Evolutionary conservation across 2,888 invertebrate genomes (phyloP).

Genomic region (Eurois occulta): DNA sequence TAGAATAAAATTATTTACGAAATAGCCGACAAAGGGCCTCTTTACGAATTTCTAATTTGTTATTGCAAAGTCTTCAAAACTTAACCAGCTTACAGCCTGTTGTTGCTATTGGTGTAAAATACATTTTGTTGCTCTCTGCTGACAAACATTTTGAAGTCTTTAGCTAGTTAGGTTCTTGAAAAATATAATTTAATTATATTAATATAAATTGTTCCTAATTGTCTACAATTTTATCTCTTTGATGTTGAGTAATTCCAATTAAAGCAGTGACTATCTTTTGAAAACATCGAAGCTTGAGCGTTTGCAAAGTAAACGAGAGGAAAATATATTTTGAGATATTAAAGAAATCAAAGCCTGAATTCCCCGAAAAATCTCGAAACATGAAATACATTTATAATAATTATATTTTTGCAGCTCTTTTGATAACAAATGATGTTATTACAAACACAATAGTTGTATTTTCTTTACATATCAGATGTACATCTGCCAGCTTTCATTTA

Average conservation of each 20-base stretch:
- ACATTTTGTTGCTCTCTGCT: conserved; percentile 16
- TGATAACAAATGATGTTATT: conserved; percentile 26
- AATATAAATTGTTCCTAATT: conserved; percentile 20
- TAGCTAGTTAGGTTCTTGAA: conserved; percentile 15
- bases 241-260: conserved; percentile 37
- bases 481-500: conserved; percentile 18
- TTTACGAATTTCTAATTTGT: conserved; percentile 34
- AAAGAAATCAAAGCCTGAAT: conserved; percentile 11
- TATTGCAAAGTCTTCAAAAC: conserved; percentile 38
- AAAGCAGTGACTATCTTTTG: conserved; percentile 14
- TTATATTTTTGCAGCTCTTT: conserved; percentile 10
- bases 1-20: conserved; percentile 12
- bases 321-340: conserved; percentile 5
- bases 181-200: conserved; percentile 25
- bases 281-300: conserved; percentile 8
- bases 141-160: conserved; percentile 10
- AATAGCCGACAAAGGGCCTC: conserved; percentile 17
- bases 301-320: conserved; percentile 17
- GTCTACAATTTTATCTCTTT: conserved; percentile 36
- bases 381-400: conserved; percentile 20
- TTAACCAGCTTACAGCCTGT: conserved; percentile 20
- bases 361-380: conserved; percentile 1
- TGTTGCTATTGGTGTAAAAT: conserved; percentile 9
- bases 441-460: conserved; percentile 33
- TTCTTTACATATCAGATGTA: conserved; percentile 12